Conservation (phyloP, 2,888 invertebrate species). For the Acanthoscelides obtectus region DNA sequence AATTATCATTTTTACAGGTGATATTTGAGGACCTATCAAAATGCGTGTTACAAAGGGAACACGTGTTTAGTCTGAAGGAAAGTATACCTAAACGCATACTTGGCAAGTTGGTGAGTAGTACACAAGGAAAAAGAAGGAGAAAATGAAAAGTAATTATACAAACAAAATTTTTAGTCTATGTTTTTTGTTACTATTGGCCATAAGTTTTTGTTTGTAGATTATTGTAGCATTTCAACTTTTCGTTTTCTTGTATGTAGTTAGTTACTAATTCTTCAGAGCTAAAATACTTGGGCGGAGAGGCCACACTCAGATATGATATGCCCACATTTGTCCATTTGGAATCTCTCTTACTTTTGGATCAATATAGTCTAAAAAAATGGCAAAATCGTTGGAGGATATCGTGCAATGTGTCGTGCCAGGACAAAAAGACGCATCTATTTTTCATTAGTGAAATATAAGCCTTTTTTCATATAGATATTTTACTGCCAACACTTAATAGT, state of each 20-base stretch:
- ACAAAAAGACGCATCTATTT: no score
- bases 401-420: no score
- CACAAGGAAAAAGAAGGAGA: constrained; percentile 4
- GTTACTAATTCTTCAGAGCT: not conserved
- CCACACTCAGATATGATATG: no score
- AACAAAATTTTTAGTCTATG: constrained; percentile 5
- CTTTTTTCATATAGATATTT: no score
- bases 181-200: not conserved
- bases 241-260: constrained; percentile 1
- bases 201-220: not conserved
- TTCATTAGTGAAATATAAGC: no score
- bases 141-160: constrained; percentile 11
- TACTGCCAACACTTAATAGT: no score
- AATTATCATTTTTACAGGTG: constrained; percentile 39
- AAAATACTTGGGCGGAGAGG: not conserved
- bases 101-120: constrained; percentile 47
- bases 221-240: constrained; percentile 1
- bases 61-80: constrained; percentile 53
- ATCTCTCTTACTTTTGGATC: no score
- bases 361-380: no score
- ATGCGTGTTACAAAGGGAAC: constrained; percentile 49
- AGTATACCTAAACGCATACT: constrained; percentile 55
- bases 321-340: no score
- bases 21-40: constrained; percentile 50
- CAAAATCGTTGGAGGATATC: no score